These are phyloP conservation scores for Halotydeus destructor DNA, from an alignment of 1,140 invertebrate genomes.

Conservation along the genomic window DNA sequence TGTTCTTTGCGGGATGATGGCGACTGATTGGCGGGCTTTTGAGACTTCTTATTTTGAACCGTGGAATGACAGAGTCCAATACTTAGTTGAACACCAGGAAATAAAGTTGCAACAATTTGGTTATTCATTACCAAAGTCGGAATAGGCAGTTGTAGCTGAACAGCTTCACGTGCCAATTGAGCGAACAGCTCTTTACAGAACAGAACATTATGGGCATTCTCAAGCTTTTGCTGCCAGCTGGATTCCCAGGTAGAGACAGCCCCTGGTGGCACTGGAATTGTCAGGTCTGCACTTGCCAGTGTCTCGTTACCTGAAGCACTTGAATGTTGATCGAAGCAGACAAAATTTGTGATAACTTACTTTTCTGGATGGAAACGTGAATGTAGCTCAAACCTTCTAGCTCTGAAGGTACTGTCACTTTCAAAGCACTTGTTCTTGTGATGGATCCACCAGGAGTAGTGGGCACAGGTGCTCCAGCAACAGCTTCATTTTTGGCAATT, in stretches of 20 bases:
- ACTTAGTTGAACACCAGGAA: conserved; percentile 67
- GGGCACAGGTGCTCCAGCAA: too few relatives aligned
- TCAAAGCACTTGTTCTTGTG: conserved; percentile 41
- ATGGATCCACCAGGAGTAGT: conserved; percentile 30
- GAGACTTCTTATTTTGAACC: conserved; percentile 22
- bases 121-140: conserved; percentile 91
- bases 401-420: conserved; percentile 76
- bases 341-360: conserved; percentile 25
- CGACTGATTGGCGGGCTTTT: conserved; percentile 15
- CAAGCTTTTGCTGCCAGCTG: conserved; percentile 83
- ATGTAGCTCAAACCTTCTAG: conserved; percentile 87
- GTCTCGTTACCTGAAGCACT: conserved; percentile 25
- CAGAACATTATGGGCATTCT: conserved; percentile 85
- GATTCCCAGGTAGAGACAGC: conserved; percentile 40
- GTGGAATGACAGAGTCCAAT: conserved; percentile 34
- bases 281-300: conserved; percentile 25
- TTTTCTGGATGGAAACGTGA: conserved; percentile 78
- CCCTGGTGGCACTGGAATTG: conserved; percentile 24
- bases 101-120: conserved; percentile 80
- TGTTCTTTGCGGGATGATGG: conserved; percentile 35
- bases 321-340: conserved; percentile 1
- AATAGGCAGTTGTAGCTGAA: conserved; percentile 70
- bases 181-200: conserved; percentile 95
- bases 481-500: conserved; percentile 68
- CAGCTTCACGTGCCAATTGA: conserved; percentile 78